These are phyloP conservation scores for Torymus auratus DNA, from an alignment of 2,888 invertebrate genomes.

Conservation along the genomic window DNA sequence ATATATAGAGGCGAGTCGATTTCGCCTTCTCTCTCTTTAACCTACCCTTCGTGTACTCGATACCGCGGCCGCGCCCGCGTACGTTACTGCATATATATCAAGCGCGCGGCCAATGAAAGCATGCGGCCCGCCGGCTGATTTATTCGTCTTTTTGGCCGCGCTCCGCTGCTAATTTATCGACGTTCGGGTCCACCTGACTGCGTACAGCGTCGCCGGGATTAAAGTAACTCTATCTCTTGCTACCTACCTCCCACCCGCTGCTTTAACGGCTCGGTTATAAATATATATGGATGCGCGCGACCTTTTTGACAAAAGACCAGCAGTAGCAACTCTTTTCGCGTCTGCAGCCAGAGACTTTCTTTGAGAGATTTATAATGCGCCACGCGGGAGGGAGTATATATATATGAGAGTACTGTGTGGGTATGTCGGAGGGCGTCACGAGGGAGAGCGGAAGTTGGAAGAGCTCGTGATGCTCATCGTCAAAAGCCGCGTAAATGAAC, in stretches of 20 bases:
- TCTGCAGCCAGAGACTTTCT: slow-evolving; percentile 1
- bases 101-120: slow-evolving; percentile 23
- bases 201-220: not conserved
- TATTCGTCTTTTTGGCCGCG: slow-evolving; percentile 34
- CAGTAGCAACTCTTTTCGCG: slow-evolving; percentile 1
- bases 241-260: not conserved
- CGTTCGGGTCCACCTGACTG: slow-evolving; percentile 23
- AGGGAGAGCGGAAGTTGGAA: no score
- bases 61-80: not conserved
- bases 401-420: no score
- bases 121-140: slow-evolving; percentile 3
- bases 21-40: no score
- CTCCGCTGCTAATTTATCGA: slow-evolving; percentile 38
- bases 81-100: slow-evolving; percentile 28
- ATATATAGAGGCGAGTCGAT: no score
- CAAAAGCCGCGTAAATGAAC: not conserved
- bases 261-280: no score
- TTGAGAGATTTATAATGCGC: slow-evolving; percentile 8
- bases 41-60: not conserved
- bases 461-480: not conserved
- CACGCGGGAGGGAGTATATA: no score
- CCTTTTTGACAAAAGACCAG: slow-evolving; percentile 21
- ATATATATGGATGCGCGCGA: slow-evolving; percentile 4
- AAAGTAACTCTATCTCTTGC: slow-evolving; percentile 5
- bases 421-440: no score